Conservation (phyloP, 2,888 invertebrate genomes). For the Dicyrtoma fusca region DNA sequence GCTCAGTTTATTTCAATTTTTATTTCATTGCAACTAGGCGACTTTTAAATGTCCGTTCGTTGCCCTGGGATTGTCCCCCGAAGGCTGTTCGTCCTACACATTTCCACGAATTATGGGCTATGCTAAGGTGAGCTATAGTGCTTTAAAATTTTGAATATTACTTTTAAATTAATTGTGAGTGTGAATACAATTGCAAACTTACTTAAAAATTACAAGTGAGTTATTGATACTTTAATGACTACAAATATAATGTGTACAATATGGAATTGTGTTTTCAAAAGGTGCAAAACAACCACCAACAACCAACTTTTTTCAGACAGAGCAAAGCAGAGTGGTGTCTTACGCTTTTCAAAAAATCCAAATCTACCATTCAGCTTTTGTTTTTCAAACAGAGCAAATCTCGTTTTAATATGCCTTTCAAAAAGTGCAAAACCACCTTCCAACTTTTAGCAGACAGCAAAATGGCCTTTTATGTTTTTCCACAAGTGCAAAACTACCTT, state of each 20-base stretch:
- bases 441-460: too few relatives aligned
- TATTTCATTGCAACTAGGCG: slow-evolving; percentile 66
- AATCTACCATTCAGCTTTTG: too few relatives aligned
- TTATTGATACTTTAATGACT: not conserved
- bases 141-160: not conserved
- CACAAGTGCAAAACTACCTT: too few relatives aligned
- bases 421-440: too few relatives aligned
- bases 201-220: slow-evolving; percentile 20
- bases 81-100: slow-evolving; percentile 84
- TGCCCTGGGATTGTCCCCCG: slow-evolving; percentile 79
- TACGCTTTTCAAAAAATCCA: too few relatives aligned
- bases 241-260: not conserved
- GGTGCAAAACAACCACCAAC: too few relatives aligned
- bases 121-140: slow-evolving; percentile 65
- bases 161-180: not conserved
- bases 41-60: slow-evolving; percentile 88
- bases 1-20: not conserved
- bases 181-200: not conserved
- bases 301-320: too few relatives aligned
- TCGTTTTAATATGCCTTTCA: too few relatives aligned
- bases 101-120: slow-evolving; percentile 83
- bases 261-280: not conserved
- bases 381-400: too few relatives aligned
- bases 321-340: too few relatives aligned
- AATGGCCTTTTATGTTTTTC: too few relatives aligned